phyloP scores from a whole-genome alignment of 2,113 vertebrate genomes.

The Lipophrys pholis region DNA sequence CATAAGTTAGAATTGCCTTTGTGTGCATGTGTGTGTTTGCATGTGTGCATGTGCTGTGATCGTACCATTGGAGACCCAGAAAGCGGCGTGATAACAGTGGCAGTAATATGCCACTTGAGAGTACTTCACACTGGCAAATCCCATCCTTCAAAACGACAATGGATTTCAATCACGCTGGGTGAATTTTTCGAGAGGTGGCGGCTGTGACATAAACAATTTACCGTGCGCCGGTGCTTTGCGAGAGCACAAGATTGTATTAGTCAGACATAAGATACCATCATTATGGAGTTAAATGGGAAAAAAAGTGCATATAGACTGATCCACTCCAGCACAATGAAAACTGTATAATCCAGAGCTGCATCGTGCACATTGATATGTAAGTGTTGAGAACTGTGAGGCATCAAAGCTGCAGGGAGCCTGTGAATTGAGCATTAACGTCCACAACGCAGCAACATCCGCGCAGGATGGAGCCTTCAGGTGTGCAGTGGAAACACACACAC shows the following conservation, averaged over 20 bases:
- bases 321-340: conserved; percentile 19
- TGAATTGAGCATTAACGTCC: conserved; percentile 56
- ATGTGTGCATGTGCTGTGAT: conserved; percentile 9
- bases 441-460: conserved; percentile 39
- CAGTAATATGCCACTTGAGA: conserved; percentile 63
- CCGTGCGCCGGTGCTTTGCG: conserved; percentile 8
- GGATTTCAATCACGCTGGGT: conserved; percentile 67
- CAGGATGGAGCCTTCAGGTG: conserved; percentile 44
- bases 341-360: conserved; percentile 19
- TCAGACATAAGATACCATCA: conserved; percentile 60
- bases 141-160: conserved; percentile 69
- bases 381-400: conserved; percentile 25
- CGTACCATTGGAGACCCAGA: conserved; percentile 53
- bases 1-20: conserved; percentile 43
- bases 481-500: conserved; percentile 14
- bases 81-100: conserved; percentile 62
- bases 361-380: conserved; percentile 18
- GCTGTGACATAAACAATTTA: conserved; percentile 68
- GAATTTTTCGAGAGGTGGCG: conserved; percentile 55
- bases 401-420: conserved; percentile 37
- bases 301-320: conserved; percentile 46
- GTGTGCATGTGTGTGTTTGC: conserved; percentile 4
- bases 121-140: conserved; percentile 65
- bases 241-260: conserved; percentile 49
- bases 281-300: conserved; percentile 59